These are phyloP conservation scores for Nasonia longicornis DNA, from an alignment of 1,140 invertebrate genomes.

Conservation along the genomic window DNA sequence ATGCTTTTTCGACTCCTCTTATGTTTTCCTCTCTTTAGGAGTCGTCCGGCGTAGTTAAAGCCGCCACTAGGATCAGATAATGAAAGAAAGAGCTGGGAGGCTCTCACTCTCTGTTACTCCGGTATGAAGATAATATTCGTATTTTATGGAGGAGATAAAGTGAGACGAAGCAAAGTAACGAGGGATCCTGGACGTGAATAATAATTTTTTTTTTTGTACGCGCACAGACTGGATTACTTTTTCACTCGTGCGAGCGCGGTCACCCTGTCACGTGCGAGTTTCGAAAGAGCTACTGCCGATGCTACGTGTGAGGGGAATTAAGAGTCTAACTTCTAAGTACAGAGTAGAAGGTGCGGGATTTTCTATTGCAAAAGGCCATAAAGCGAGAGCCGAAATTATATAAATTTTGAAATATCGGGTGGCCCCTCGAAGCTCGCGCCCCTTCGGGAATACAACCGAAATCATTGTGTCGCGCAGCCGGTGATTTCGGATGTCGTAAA, in stretches of 20 bases:
- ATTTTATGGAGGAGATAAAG: conserved; percentile 44
- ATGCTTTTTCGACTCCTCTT: neutral
- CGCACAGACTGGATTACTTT: neutral
- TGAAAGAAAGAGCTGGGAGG: conserved; percentile 39
- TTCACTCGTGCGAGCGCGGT: neutral
- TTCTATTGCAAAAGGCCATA: conserved; percentile 19
- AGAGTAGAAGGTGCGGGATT: neutral
- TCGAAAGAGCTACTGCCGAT: neutral
- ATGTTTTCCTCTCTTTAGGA: neutral
- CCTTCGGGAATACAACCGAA: neutral
- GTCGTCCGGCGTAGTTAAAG: conserved; percentile 32
- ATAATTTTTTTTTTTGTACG: conserved; percentile 29
- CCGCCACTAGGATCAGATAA: conserved; percentile 41
- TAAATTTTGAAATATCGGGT: conserved; percentile 36
- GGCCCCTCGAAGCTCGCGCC: neutral
- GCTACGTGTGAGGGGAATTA: neutral
- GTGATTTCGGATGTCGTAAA: conserved; percentile 53
- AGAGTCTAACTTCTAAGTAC: neutral
- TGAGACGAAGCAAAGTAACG: conserved; percentile 41
- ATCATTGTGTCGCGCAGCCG: conserved; percentile 27
- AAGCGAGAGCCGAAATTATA: conserved; percentile 24
- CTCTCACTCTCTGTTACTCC: conserved; percentile 32
- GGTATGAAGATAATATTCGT: conserved; percentile 41
- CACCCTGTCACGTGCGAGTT: neutral
- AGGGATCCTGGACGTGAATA: conserved; percentile 35